Evolutionary conservation across 2,113 vertebrate species (phyloP), one percentile per base, ranked within the genome.

Genomic region (Catagonus wagneri): DNA sequence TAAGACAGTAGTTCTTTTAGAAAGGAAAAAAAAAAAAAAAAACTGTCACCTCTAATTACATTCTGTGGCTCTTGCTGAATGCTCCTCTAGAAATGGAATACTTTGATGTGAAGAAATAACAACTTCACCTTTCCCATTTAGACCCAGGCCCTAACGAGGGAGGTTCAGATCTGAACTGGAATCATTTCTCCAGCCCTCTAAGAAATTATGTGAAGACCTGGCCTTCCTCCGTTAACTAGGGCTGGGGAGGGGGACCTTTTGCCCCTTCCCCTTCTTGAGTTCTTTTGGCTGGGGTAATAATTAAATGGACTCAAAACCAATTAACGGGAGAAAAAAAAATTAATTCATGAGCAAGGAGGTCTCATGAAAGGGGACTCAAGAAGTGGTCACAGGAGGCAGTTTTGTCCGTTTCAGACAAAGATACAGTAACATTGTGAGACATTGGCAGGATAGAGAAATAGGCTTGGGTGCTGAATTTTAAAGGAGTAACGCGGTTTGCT

Each of bases 31-130:
- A 65, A 78, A 85, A 58, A 34, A 25, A 58, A 4, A 80, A 75
- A 29, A 14, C 83, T 74, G 92, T 97, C 95, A 94, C 71, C 60
- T 95, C 66, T 95, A 91, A 96, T 96, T 89, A 95, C 63, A 52
- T 74, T 66, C 76, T 22, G 9, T 90, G 84, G 44, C 80, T 81
- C 34, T 74, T 63, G 32, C 75, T 54, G 90, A 94, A 72, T 72
- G 79, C 79, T 81, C 72, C 65, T 68, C 22, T 29, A 74, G 92
- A 90, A 86, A 81, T 17, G 63, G 50, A 93, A 85, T 60, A 68
- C 80, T 93, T 91, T 89, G 83, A 94, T 87, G 83, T 94, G n/a
- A 66, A 65, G 66, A 93, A 96, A 84, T 83, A 90, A 65, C 65
- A 81, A 69, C 89, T 74, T 91, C 63, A 75, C 83, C 50, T 95